Conservation (phyloP, 1,140 invertebrate genomes). For the Holcopasites calliopsidis region DNA sequence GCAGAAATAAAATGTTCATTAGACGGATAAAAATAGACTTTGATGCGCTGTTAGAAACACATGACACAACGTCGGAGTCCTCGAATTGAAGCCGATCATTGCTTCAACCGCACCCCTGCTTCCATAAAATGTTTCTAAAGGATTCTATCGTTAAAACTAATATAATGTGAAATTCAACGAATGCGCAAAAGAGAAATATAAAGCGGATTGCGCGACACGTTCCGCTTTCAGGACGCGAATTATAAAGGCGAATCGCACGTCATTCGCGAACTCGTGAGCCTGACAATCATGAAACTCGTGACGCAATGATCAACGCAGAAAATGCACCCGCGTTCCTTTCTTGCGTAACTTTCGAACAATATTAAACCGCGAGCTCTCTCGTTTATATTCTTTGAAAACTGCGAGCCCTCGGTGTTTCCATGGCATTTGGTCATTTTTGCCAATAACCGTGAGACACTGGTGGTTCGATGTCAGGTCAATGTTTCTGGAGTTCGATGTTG, state of each 20-base stretch:
- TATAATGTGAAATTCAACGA: too few relatives aligned
- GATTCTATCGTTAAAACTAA: too few relatives aligned
- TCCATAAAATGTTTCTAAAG: too few relatives aligned
- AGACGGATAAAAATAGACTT: neutral
- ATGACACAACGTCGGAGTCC: too few relatives aligned
- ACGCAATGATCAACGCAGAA: slow-evolving; percentile 46
- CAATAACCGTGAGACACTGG: slow-evolving; percentile 17
- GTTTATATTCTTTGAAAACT: neutral
- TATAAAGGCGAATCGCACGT: neutral
- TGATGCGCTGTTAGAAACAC: neutral
- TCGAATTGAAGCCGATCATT: too few relatives aligned
- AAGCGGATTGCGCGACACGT: slow-evolving; percentile 15
- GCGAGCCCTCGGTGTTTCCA: neutral
- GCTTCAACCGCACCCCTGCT: too few relatives aligned
- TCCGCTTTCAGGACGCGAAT: slow-evolving; percentile 21
- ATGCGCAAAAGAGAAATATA: slow-evolving; percentile 16
- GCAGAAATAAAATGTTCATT: neutral
- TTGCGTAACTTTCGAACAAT: slow-evolving; percentile 53
- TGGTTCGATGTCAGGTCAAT: neutral
- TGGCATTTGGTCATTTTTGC: neutral
- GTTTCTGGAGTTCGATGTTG: neutral
- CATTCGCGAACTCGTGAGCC: neutral
- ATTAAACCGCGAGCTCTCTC: slow-evolving; percentile 37
- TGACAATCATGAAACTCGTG: slow-evolving; percentile 36
- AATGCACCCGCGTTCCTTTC: slow-evolving; percentile 4